A percentile compares a stretch with the other conserved stretches of the same genome.
phyloP scores from a whole-genome alignment of 2,888 invertebrate genomes.

The Hipparchia semele region DNA sequence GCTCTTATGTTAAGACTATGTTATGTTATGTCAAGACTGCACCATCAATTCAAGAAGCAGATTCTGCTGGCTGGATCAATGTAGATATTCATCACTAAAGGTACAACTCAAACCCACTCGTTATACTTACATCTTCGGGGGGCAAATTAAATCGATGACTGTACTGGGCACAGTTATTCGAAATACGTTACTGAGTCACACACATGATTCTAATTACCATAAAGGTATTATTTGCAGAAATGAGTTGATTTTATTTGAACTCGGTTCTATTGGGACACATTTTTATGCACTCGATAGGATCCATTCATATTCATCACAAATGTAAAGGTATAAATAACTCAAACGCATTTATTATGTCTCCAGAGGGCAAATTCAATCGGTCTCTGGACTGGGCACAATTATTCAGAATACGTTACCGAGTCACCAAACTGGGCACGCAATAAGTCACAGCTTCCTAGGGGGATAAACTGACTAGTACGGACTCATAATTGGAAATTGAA shows the following conservation, averaged over 20 bases:
- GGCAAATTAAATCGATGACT: too few species aligned
- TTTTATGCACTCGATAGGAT: slow-evolving; percentile 17
- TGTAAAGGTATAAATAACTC: slow-evolving; percentile 47
- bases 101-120: too few species aligned
- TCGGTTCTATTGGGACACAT: neutral
- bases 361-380: slow-evolving; percentile 61
- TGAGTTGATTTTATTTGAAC: neutral
- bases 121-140: too few species aligned
- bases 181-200: too few species aligned
- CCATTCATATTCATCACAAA: slow-evolving; percentile 28
- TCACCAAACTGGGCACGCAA: slow-evolving; percentile 62
- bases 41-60: too few species aligned
- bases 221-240: neutral
- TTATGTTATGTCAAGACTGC: too few species aligned
- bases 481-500: slow-evolving; percentile 80
- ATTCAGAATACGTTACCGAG: slow-evolving; percentile 76
- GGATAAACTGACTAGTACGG: slow-evolving; percentile 61
- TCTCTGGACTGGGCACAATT: slow-evolving; percentile 62
- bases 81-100: too few species aligned
- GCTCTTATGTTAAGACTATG: too few species aligned
- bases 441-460: slow-evolving; percentile 72
- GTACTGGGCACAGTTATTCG: too few species aligned
- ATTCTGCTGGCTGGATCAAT: too few species aligned
- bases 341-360: slow-evolving; percentile 59
- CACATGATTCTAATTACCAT: too few species aligned